phyloP scores from a whole-genome alignment of 2,797 vertebrate genomes.

The Lerista edwardsae region DNA sequence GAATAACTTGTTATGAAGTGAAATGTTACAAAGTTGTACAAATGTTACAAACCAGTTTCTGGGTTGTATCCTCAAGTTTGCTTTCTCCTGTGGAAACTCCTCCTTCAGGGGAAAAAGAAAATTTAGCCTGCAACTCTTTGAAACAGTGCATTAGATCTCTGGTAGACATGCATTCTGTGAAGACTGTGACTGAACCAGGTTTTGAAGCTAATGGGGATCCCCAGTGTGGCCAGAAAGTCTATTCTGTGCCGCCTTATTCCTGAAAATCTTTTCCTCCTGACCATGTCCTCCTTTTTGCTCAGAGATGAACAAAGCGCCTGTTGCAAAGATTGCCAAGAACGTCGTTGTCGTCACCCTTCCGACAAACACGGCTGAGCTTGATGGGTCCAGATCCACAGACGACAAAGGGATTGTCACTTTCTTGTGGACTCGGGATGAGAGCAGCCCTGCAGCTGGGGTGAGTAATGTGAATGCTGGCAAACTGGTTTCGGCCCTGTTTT shows the following conservation, averaged over 20 bases:
- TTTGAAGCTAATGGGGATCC: not conserved
- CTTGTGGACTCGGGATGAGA: conserved; percentile 91
- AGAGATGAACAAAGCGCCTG: conserved; percentile 91
- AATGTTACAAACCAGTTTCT: too few relatives aligned
- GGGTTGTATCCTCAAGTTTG: too few relatives aligned
- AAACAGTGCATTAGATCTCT: not conserved
- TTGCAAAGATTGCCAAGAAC: conserved; percentile 86
- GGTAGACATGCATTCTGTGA: not conserved
- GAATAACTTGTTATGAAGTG: too few relatives aligned
- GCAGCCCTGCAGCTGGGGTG: conserved; percentile 95
- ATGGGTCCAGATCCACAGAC: conserved; percentile 91
- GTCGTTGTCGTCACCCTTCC: conserved; percentile 84
- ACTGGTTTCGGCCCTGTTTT: not conserved
- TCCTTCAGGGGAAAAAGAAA: too few relatives aligned
- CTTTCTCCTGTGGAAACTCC: too few relatives aligned
- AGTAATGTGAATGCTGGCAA: conserved; percentile 53
- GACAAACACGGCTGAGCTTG: conserved; percentile 83
- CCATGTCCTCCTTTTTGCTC: conserved; percentile 59
- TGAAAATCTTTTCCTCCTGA: not conserved
- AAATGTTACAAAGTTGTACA: too few relatives aligned
- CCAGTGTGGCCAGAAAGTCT: not conserved
- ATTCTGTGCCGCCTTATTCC: not conserved
- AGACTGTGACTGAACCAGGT: not conserved
- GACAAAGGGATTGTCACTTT: conserved; percentile 92
- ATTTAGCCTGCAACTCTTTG: too few relatives aligned